Evolutionary conservation across 2,797 vertebrate species (phyloP).

Genomic region (Champsocephalus esox): DNA sequence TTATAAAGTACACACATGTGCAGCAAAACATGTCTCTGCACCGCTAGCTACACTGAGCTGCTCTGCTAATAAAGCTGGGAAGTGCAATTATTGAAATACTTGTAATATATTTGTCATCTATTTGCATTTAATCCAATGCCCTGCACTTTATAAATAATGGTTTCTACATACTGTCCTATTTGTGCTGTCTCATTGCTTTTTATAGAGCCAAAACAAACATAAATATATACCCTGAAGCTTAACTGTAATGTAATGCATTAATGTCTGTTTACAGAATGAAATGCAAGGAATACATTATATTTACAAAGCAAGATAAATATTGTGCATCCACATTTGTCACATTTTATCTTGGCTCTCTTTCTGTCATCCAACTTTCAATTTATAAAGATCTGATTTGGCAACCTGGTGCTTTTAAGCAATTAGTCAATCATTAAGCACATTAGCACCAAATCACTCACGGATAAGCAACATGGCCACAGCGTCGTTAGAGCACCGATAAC

Average conservation of each 20-base stretch:
- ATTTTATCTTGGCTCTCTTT: conserved; percentile 3
- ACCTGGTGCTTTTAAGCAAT: conserved; percentile 34
- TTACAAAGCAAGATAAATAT: no score
- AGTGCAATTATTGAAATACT: not conserved
- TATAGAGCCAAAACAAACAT: not conserved
- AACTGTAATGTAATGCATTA: not conserved
- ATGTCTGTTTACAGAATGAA: no score
- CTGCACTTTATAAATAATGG: not conserved
- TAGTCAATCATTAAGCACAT: conserved; percentile 21
- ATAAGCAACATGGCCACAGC: not conserved
- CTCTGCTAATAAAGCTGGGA: not conserved
- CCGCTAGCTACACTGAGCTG: not conserved
- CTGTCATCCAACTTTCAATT: conserved; percentile 9
- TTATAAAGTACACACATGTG: not conserved
- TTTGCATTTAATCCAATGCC: not conserved
- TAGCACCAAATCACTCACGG: conserved; percentile 21
- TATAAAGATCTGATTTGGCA: conserved; percentile 30
- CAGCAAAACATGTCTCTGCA: not conserved
- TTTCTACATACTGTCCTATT: no score
- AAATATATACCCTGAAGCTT: not conserved
- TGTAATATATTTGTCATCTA: not conserved
- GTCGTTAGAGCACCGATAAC: not conserved
- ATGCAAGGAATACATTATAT: no score
- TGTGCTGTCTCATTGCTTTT: not conserved
- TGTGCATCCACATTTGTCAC: not conserved